phyloP scores from a whole-genome alignment of 2,113 vertebrate genomes.

The Petrocephalus microphthalmus region DNA sequence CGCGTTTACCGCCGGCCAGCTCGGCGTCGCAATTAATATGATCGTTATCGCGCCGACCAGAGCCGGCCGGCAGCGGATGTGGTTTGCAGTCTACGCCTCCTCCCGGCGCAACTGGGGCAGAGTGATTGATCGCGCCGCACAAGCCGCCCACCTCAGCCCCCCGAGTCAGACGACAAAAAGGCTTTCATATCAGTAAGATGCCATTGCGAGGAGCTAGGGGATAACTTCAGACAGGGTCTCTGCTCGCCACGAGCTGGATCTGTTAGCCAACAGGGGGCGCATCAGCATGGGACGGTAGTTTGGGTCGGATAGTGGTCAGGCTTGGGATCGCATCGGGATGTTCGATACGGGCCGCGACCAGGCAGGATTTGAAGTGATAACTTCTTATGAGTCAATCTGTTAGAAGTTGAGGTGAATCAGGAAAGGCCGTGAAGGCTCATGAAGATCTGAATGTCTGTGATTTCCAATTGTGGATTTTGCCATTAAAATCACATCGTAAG shows the following conservation, averaged over 20 bases:
- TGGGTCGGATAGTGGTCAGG: neutral
- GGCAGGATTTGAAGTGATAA: neutral
- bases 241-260: neutral
- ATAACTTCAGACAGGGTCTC: neutral
- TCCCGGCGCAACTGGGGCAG: slow-evolving; percentile 58
- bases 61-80: neutral
- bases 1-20: neutral
- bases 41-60: neutral
- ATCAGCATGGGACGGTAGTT: neutral
- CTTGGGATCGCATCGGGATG: neutral
- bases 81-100: slow-evolving; percentile 28
- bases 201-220: neutral
- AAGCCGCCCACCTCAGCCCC: slow-evolving; percentile 29
- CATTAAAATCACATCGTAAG: neutral
- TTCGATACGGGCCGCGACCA: neutral
- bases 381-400: neutral
- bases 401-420: neutral
- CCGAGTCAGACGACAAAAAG: slow-evolving; percentile 30
- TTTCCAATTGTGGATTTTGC: neutral
- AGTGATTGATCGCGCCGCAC: slow-evolving; percentile 58
- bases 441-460: neutral
- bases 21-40: neutral
- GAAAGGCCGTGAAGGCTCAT: neutral
- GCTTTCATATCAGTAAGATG: slow-evolving; percentile 20
- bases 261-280: neutral